Percentiles rank a stretch among this genome's conserved stretches.
Conservation (phyloP, 1,140 invertebrate genomes). For the Babylonia areolata region DNA sequence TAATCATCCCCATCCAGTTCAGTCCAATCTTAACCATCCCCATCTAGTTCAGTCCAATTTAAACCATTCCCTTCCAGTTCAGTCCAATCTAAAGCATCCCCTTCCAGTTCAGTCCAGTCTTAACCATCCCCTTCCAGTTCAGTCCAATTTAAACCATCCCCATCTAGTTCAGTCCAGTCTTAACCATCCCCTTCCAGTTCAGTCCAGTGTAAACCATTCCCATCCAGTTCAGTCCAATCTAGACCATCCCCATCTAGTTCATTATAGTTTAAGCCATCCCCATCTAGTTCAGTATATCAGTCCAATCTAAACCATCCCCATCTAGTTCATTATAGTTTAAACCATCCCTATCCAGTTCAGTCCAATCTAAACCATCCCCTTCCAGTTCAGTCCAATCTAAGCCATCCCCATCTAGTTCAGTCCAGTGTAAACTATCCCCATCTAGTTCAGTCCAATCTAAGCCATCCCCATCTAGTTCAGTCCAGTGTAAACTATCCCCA, state of each 20-base stretch:
- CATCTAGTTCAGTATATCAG: no score
- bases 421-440: no score
- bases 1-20: background rate
- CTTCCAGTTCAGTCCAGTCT: constrained; percentile 1
- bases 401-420: no score
- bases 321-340: background rate
- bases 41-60: background rate
- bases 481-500: background rate
- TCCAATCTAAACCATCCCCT: no score
- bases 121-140: background rate
- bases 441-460: background rate
- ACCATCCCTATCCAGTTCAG: background rate
- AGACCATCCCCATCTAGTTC: no score
- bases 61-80: background rate
- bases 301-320: no score
- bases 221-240: constrained; percentile 21
- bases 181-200: constrained; percentile 13
- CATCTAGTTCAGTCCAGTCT: constrained; percentile 1
- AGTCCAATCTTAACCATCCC: background rate
- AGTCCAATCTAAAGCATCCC: no score
- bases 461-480: background rate
- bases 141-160: constrained; percentile 2
- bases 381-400: no score
- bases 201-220: constrained; percentile 5
- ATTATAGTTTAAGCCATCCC: no score